phyloP scores from a whole-genome alignment of 2,797 vertebrate genomes.

The Mormyrus hasselquistii region DNA sequence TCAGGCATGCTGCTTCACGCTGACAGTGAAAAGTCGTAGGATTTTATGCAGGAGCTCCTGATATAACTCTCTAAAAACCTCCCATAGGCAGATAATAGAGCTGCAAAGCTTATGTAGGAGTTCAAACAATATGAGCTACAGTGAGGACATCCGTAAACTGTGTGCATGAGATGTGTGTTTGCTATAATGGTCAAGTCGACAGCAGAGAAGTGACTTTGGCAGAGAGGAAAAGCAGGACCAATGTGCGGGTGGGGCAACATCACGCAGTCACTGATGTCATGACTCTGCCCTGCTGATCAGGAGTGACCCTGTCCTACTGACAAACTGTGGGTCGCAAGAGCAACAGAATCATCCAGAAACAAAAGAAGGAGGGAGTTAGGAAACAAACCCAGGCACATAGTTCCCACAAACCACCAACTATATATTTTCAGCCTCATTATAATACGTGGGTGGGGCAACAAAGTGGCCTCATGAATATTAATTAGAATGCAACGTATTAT shows the following conservation, averaged over 20 bases:
- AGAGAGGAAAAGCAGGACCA: background rate
- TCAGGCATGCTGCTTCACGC: background rate
- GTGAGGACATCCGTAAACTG: background rate
- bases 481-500: background rate
- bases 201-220: background rate
- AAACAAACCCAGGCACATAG: background rate
- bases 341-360: background rate
- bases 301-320: background rate
- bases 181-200: background rate
- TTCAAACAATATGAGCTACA: background rate
- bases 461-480: background rate
- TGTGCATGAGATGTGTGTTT: background rate
- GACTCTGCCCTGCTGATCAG: background rate
- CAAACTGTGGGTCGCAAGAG: background rate
- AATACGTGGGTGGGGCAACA: background rate
- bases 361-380: background rate
- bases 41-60: background rate
- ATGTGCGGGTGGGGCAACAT: background rate
- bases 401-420: background rate
- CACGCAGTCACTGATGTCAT: background rate
- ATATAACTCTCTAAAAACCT: background rate
- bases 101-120: background rate
- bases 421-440: background rate
- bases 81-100: background rate
- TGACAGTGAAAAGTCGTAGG: background rate